Evolutionary conservation across 2,888 invertebrate species (phyloP).

Genomic region (Pseudococcus longispinus): DNA sequence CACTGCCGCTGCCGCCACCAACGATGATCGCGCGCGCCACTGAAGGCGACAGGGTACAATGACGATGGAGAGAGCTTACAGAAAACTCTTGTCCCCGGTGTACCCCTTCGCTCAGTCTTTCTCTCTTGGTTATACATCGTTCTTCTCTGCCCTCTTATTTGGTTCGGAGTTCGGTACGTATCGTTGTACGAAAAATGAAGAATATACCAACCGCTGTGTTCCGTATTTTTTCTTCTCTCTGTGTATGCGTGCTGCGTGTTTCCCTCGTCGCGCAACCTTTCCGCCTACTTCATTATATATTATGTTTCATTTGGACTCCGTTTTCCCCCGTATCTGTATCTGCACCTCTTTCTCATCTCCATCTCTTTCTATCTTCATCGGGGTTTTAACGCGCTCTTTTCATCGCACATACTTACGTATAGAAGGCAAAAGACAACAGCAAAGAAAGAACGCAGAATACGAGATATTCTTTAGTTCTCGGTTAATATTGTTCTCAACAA

Average conservation of each 20-base stretch:
- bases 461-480: neutral
- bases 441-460: neutral
- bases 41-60: neutral
- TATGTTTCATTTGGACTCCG: slow-evolving; percentile 23
- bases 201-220: slow-evolving; percentile 1
- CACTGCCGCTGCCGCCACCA: neutral
- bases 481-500: neutral
- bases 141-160: neutral
- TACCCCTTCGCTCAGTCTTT: neutral
- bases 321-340: neutral
- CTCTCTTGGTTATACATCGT: neutral
- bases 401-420: neutral
- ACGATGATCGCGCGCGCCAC: neutral
- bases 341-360: neutral
- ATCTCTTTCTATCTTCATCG: neutral
- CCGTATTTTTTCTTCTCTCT: neutral
- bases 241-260: neutral
- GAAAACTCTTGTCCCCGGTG: neutral
- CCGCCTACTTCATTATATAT: slow-evolving; percentile 32
- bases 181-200: neutral
- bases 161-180: neutral
- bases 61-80: neutral
- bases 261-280: slow-evolving; percentile 40
- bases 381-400: neutral
- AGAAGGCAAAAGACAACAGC: neutral